These are phyloP conservation scores for Mirza zaza DNA, from an alignment of 2,113 vertebrate species.

Conservation along the genomic window DNA sequence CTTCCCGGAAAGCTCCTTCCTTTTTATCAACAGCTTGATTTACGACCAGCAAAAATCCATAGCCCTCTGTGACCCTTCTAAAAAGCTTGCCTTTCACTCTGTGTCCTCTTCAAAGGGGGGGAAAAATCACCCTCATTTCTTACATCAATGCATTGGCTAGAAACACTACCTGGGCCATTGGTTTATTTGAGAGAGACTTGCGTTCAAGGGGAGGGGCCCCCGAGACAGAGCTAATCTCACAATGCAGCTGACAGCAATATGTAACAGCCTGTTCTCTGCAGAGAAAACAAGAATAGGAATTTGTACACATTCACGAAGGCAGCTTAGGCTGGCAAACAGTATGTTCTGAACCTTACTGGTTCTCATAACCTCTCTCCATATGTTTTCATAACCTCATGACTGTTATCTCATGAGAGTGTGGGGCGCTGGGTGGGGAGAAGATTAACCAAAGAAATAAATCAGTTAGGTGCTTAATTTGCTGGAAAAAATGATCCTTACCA, in stretches of 20 bases:
- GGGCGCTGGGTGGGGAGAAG: background rate
- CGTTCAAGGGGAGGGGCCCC: background rate
- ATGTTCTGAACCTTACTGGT: background rate
- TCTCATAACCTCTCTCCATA: constrained; percentile 23
- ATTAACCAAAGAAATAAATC: constrained; percentile 23
- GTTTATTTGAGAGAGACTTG: constrained; percentile 45
- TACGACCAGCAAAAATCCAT: constrained; percentile 54
- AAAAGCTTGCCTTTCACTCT: background rate
- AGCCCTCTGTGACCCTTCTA: constrained; percentile 44
- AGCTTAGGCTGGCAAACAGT: background rate
- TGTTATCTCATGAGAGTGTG: background rate
- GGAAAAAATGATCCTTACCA: background rate
- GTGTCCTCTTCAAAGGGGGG: background rate
- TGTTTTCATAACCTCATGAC: constrained; percentile 56
- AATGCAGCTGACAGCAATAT: background rate
- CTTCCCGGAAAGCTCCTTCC: constrained; percentile 52
- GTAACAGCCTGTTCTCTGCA: background rate
- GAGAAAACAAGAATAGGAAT: constrained; percentile 15
- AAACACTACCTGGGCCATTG: background rate
- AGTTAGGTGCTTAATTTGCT: constrained; percentile 32
- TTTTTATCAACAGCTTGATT: constrained; percentile 69
- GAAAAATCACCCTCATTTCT: constrained; percentile 43
- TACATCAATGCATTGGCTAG: background rate
- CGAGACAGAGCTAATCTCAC: background rate
- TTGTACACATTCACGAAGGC: background rate